phyloP scores from a whole-genome alignment of 2,797 vertebrate species.

The Hippocampus kuda region DNA sequence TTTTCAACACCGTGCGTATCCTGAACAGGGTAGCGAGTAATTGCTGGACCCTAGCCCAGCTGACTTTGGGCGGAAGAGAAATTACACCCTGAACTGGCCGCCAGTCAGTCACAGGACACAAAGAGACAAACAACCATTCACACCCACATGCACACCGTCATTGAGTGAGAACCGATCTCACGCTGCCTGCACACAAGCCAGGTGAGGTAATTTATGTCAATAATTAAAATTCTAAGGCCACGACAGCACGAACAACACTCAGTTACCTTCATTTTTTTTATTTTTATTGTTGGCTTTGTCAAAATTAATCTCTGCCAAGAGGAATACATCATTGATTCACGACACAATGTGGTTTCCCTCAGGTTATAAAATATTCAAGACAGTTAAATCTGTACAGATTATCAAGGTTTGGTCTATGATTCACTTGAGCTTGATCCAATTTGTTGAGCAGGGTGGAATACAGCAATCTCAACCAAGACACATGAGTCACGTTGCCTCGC shows the following conservation, averaged over 20 bases:
- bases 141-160: too few relatives aligned
- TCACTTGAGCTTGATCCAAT: slow-evolving; percentile 49
- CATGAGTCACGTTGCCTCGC: slow-evolving; percentile 31
- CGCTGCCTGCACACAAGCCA: too few relatives aligned
- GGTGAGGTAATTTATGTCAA: background rate
- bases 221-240: background rate
- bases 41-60: too few relatives aligned
- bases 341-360: slow-evolving; percentile 10
- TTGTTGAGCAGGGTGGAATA: slow-evolving; percentile 53
- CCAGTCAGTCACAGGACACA: too few relatives aligned
- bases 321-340: slow-evolving; percentile 2
- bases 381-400: slow-evolving; percentile 15
- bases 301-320: slow-evolving; percentile 1
- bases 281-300: background rate
- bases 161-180: too few relatives aligned
- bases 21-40: too few relatives aligned
- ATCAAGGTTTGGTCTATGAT: slow-evolving; percentile 34
- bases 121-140: too few relatives aligned
- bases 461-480: slow-evolving; percentile 38
- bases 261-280: background rate
- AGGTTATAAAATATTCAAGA: slow-evolving; percentile 17
- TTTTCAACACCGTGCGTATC: too few relatives aligned
- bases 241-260: background rate
- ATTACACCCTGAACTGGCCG: too few relatives aligned
- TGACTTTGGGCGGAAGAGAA: too few relatives aligned